Evolutionary conservation across 1,140 invertebrate species (phyloP).

Genomic region (Papilio xuthus): DNA sequence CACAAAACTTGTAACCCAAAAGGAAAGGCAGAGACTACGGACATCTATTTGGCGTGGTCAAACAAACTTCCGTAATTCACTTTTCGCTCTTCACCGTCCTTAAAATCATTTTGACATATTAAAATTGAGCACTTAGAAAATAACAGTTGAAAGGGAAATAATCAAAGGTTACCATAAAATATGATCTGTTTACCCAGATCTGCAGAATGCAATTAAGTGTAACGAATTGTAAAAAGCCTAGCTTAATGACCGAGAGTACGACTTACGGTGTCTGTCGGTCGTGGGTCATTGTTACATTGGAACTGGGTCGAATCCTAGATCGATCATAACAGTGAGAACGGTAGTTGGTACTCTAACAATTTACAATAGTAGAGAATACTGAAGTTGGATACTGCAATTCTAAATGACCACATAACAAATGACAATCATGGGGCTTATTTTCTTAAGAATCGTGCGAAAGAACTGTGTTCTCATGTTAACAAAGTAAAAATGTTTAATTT

Average conservation of each 20-base stretch:
- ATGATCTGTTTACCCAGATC: neutral
- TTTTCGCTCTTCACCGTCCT: too few species aligned
- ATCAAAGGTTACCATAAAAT: neutral
- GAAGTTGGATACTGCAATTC: neutral
- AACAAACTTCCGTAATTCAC: too few species aligned
- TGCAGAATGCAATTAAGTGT: neutral
- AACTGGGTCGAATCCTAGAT: constrained; percentile 23
- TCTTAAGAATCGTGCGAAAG: neutral
- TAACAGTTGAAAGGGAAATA: neutral
- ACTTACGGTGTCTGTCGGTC: constrained; percentile 14
- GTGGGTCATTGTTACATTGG: constrained; percentile 22
- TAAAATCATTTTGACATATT: neutral
- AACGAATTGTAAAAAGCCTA: constrained; percentile 19
- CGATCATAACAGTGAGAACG: constrained; percentile 19
- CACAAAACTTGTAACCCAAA: too few species aligned
- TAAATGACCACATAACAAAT: neutral
- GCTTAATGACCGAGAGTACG: constrained; percentile 14
- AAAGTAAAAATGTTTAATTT: neutral
- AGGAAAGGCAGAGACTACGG: too few species aligned
- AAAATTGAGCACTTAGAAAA: neutral
- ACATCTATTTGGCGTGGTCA: too few species aligned
- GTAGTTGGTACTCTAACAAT: constrained; percentile 9
- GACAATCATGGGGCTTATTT: neutral
- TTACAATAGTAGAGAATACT: neutral
- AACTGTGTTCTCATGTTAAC: neutral